Percentiles rank a stretch among this genome's conserved stretches.
These are phyloP conservation scores for Teleogryllus occipitalis DNA, from an alignment of 1,140 invertebrate genomes.

Conservation along the genomic window DNA sequence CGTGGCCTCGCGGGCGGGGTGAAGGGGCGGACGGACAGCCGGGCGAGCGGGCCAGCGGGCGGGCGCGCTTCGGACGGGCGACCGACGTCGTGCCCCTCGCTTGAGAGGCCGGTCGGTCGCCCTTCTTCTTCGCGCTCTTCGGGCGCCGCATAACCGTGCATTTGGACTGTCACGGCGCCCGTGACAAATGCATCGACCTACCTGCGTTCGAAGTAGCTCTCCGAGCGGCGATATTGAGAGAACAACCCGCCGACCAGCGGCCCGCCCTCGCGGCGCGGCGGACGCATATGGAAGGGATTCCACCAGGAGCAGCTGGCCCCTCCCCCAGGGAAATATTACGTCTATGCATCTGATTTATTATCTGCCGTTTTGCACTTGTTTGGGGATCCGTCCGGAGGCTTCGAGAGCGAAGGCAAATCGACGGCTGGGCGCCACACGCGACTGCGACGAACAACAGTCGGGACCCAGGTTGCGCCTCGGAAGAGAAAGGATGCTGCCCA, in stretches of 20 bases:
- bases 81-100: neutral
- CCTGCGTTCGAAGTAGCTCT: neutral
- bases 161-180: neutral
- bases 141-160: neutral
- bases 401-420: too few species aligned
- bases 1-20: too few species aligned
- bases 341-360: neutral
- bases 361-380: neutral
- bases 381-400: neutral
- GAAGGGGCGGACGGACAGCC: too few species aligned
- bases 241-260: neutral
- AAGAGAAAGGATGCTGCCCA: too few species aligned
- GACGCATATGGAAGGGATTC: neutral
- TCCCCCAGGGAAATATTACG: neutral
- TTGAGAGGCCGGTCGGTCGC: neutral
- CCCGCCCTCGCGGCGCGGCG: neutral
- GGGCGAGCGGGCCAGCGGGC: neutral
- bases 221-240: neutral
- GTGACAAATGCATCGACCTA: neutral
- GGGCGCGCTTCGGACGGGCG: neutral
- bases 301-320: neutral
- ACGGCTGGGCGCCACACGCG: too few species aligned
- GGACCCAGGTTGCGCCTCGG: too few species aligned
- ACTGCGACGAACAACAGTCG: too few species aligned
- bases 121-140: neutral